Evolutionary conservation across 2,888 invertebrate genomes (phyloP), one percentile per base, ranked within the genome.

Genomic region (Smittia sp.): DNA sequence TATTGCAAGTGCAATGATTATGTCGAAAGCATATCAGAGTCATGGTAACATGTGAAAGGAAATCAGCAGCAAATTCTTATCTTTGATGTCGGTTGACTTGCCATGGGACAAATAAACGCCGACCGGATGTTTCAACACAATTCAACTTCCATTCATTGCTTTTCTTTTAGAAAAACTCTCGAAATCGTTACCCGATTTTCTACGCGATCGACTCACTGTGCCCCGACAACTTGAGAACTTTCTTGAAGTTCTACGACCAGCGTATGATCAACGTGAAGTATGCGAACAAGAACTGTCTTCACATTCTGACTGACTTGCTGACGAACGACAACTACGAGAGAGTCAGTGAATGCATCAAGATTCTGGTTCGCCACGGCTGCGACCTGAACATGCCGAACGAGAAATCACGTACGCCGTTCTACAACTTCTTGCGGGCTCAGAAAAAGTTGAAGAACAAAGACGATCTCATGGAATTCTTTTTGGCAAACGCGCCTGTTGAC

Each of bases 201-300:
- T 82, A 79, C 75, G 82, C 81, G 11, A 76, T 79, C 38, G 82
- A 82, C 69, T 82, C 82, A 0, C 75, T 78, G n/a, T 82, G 81
- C 76, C 79, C 81, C 0, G 74, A 74, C n/a, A 82, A 80, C 62
- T 25, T 82, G 4, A 76, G 74, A 0, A 77, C 75, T 1, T 74
- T 82, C 1, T 75, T 82, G 63, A 76, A 76, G 11, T n/a, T 15
- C 22, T 73, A 73, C 11, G 73, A 73, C n/a, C 32, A n/a, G 7
- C 13, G 24, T 6, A 65, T 65, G 22, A 73, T 73, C 9, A 73
- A 73, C 25, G 73, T 73, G 7, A 73, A 65, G 18, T 73, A 25
- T 41, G 15, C 7, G 4, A 11, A 46, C 24, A 24, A 65, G 15
- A 73, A 73, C 22, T 41, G 63, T 1, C 41, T 73, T 25, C 80